Conservation (phyloP, 2,888 invertebrate genomes). For the Andrena trimmerana region DNA sequence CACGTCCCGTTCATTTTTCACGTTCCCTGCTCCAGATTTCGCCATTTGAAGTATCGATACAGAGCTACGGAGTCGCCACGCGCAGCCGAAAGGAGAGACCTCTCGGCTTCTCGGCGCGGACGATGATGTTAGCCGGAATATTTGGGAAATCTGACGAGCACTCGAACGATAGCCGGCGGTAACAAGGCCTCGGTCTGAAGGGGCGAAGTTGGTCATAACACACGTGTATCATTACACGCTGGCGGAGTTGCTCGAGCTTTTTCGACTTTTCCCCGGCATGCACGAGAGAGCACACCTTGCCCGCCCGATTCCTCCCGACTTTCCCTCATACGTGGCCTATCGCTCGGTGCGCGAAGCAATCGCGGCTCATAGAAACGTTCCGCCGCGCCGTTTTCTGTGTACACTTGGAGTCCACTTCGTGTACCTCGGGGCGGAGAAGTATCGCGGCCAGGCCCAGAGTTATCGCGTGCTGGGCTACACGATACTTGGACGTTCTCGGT, state of each 20-base stretch:
- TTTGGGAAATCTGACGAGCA: conserved; percentile 48
- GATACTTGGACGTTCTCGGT: conserved; percentile 74
- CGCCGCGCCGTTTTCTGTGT: conserved; percentile 54
- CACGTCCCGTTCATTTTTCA: no score
- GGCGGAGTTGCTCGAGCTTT: conserved; percentile 58
- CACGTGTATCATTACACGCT: conserved; percentile 62
- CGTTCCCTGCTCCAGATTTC: no score
- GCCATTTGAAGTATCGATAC: not conserved
- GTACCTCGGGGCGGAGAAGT: conserved; percentile 50
- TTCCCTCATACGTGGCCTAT: conserved; percentile 53
- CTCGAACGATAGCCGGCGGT: conserved; percentile 36
- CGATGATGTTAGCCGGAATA: conserved; percentile 40
- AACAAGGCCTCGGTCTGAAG: conserved; percentile 63
- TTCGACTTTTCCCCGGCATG: conserved; percentile 59
- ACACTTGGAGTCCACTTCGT: conserved; percentile 51
- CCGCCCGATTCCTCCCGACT: conserved; percentile 49
- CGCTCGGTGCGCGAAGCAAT: conserved; percentile 61
- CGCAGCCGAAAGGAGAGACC: conserved; percentile 5
- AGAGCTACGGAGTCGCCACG: not conserved
- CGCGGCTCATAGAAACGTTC: conserved; percentile 64
- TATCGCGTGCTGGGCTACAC: conserved; percentile 72
- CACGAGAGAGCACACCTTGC: conserved; percentile 55
- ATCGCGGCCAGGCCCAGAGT: conserved; percentile 53
- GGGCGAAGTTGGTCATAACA: conserved; percentile 62
- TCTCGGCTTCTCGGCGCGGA: not conserved